Evolutionary conservation across 2,888 invertebrate species (phyloP).

Genomic region (Dolomedes plantarius): DNA sequence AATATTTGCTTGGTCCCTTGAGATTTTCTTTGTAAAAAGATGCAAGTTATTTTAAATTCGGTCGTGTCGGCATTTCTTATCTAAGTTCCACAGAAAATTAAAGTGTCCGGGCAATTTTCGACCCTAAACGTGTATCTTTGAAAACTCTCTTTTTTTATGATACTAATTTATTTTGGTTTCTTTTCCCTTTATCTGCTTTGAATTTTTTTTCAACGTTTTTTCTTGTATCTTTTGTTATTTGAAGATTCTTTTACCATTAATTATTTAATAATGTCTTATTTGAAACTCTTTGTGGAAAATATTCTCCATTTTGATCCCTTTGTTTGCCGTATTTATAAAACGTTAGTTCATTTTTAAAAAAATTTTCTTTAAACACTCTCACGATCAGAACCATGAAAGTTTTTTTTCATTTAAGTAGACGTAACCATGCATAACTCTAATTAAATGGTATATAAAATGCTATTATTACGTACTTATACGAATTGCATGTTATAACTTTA

Average conservation of each 20-base stretch:
- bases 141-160: conserved; percentile 54
- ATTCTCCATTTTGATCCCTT: too few species aligned
- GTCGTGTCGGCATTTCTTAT: conserved; percentile 58
- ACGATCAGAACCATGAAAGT: too few species aligned
- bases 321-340: too few species aligned
- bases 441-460: too few species aligned
- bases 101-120: conserved; percentile 54
- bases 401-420: too few species aligned
- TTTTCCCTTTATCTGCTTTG: neutral
- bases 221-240: neutral
- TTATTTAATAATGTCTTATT: neutral
- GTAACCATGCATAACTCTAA: too few species aligned
- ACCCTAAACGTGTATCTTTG: conserved; percentile 53
- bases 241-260: neutral
- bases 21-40: conserved; percentile 9
- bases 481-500: too few species aligned
- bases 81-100: conserved; percentile 34
- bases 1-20: conserved; percentile 19
- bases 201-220: neutral
- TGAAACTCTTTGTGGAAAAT: neutral
- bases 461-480: too few species aligned
- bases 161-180: conserved; percentile 54
- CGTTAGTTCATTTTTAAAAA: too few species aligned
- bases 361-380: too few species aligned
- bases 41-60: conserved; percentile 40